These are phyloP conservation scores for Notothenia coriiceps DNA, from an alignment of 2,113 vertebrate species.

Conservation along the genomic window DNA sequence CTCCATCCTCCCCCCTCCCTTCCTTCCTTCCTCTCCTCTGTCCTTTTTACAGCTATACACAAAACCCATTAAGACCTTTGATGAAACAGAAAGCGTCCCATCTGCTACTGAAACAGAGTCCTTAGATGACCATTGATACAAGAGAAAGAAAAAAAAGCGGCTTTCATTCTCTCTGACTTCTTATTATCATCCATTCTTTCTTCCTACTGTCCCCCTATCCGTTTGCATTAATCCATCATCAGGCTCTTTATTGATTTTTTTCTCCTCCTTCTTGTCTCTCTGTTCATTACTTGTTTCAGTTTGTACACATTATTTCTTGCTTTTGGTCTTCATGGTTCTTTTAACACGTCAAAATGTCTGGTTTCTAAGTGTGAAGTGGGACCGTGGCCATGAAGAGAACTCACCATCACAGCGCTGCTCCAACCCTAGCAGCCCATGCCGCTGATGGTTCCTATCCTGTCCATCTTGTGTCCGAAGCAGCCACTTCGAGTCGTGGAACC, in stretches of 20 bases:
- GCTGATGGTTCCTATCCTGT: slow-evolving; percentile 95
- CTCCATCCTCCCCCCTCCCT: not conserved
- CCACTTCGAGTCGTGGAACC: slow-evolving; percentile 84
- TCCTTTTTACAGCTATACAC: not conserved
- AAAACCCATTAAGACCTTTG: not conserved
- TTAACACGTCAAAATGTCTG: not conserved
- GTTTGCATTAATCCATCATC: too few species aligned
- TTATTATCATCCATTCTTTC: not conserved
- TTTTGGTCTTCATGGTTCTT: not conserved
- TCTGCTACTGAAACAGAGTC: not conserved
- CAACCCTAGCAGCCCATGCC: slow-evolving; percentile 94
- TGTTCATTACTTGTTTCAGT: not conserved
- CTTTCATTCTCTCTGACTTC: not conserved
- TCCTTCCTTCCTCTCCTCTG: not conserved
- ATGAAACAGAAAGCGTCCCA: not conserved
- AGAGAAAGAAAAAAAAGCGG: not conserved
- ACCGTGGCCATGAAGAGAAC: slow-evolving; percentile 46
- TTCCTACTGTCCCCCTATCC: not conserved
- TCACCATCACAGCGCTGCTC: slow-evolving; percentile 83
- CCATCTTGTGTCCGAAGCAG: slow-evolving; percentile 97
- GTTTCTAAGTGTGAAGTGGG: not conserved
- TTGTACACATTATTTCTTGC: not conserved
- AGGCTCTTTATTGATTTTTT: not conserved
- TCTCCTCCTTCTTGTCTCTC: not conserved
- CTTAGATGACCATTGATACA: not conserved